These are phyloP conservation scores for Pterobdella sp. DNA, from an alignment of 2,888 invertebrate genomes.

Conservation along the genomic window DNA sequence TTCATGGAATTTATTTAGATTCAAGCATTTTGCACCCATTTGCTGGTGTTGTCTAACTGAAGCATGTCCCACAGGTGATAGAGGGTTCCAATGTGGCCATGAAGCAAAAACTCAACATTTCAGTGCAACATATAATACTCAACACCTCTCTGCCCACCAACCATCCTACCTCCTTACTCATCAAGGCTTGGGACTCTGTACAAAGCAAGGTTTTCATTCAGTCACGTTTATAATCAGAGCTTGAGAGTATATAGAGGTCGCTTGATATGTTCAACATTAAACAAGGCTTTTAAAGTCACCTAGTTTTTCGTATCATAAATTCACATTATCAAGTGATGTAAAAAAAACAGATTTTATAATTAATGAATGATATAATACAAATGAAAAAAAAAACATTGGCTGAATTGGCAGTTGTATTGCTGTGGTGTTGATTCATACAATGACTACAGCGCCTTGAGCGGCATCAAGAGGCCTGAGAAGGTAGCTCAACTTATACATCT, in stretches of 20 bases:
- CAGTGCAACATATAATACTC: not conserved
- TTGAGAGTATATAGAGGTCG: no score
- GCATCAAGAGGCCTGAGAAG: not conserved
- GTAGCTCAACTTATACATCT: no score
- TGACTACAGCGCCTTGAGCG: conserved; percentile 11
- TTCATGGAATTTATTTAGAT: no score
- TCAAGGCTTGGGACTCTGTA: conserved; percentile 18
- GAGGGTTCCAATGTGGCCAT: not conserved
- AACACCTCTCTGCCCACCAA: not conserved
- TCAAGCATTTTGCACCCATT: no score
- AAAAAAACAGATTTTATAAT: no score
- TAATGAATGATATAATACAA: no score
- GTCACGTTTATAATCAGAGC: no score
- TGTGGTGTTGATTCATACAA: conserved; percentile 21
- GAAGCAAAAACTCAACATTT: not conserved
- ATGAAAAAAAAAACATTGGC: no score
- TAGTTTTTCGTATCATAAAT: no score
- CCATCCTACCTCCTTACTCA: not conserved
- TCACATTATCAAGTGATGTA: no score
- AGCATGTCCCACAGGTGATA: conserved; percentile 19
- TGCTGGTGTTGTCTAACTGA: not conserved
- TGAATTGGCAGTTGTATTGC: conserved; percentile 18
- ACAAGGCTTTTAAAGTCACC: no score
- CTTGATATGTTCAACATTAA: no score
- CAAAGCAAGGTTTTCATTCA: conserved; percentile 8